These are phyloP conservation scores for Coreius guichenoti DNA, from an alignment of 2,797 vertebrate genomes.

Conservation along the genomic window DNA sequence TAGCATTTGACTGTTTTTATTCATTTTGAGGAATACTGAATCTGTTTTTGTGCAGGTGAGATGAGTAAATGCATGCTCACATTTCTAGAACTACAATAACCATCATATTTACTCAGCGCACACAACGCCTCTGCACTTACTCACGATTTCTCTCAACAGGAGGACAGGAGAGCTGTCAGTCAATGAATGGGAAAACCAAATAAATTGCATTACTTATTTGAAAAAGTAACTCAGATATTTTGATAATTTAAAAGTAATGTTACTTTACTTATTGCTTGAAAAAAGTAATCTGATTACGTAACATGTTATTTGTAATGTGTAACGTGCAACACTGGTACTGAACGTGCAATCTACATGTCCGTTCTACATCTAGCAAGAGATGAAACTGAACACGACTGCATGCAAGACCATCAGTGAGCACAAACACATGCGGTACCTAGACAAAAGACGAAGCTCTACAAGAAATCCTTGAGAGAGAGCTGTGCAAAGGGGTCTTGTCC, in stretches of 20 bases:
- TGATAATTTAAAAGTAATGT: neutral
- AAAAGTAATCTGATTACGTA: neutral
- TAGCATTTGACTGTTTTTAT: neutral
- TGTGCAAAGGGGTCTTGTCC: conserved; percentile 99
- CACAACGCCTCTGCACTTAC: neutral
- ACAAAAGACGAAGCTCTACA: conserved; percentile 92
- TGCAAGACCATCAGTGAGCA: conserved; percentile 38
- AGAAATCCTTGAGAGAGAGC: conserved; percentile 99
- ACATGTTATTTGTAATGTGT: neutral
- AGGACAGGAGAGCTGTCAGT: neutral
- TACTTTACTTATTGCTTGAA: neutral
- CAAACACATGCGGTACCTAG: conserved; percentile 59
- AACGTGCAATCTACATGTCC: neutral
- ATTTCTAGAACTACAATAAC: neutral
- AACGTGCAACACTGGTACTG: neutral
- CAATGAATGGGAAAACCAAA: neutral
- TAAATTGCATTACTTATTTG: neutral
- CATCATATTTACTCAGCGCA: neutral
- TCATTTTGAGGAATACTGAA: neutral
- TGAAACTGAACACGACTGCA: conserved; percentile 17
- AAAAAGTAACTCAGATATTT: neutral
- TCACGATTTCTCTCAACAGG: neutral
- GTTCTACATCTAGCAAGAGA: neutral
- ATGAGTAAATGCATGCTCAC: neutral
- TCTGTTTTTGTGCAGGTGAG: neutral